A percentile compares a stretch with the other conserved stretches of the same genome.
phyloP scores from a whole-genome alignment of 2,113 vertebrate genomes.

The Tragelaphus buxtoni region DNA sequence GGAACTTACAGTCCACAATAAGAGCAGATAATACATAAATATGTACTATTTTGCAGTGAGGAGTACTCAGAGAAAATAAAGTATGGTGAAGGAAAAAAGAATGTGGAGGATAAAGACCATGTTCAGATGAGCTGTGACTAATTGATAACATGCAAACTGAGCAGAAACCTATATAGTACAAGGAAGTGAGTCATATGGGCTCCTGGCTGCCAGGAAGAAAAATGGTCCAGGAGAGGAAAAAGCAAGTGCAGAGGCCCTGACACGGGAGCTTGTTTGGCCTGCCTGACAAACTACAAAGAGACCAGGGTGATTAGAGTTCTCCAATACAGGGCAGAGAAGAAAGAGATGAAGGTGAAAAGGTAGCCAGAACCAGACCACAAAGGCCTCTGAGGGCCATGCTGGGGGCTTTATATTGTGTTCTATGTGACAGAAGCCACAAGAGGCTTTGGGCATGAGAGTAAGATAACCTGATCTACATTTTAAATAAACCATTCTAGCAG shows the following conservation, averaged over 20 bases:
- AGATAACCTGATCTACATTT: not conserved
- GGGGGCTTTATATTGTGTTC: not conserved
- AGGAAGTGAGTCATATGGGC: not conserved
- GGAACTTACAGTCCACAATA: not conserved
- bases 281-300: not conserved
- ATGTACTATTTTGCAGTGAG: not conserved
- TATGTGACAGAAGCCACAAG: not conserved
- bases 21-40: not conserved
- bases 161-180: not conserved
- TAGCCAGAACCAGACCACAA: not conserved
- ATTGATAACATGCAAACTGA: not conserved
- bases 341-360: not conserved
- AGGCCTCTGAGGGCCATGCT: not conserved
- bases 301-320: not conserved
- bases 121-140: not conserved
- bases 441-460: not conserved
- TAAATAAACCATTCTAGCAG: not conserved
- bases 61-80: not conserved
- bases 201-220: not conserved
- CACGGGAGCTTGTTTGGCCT: not conserved
- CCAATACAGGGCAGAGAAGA: not conserved
- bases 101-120: not conserved
- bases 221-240: not conserved
- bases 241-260: not conserved
- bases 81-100: not conserved